Base-by-base conservation (phyloP, 1,140 invertebrate genomes). In the Belonocnema kinseyi region DNA sequence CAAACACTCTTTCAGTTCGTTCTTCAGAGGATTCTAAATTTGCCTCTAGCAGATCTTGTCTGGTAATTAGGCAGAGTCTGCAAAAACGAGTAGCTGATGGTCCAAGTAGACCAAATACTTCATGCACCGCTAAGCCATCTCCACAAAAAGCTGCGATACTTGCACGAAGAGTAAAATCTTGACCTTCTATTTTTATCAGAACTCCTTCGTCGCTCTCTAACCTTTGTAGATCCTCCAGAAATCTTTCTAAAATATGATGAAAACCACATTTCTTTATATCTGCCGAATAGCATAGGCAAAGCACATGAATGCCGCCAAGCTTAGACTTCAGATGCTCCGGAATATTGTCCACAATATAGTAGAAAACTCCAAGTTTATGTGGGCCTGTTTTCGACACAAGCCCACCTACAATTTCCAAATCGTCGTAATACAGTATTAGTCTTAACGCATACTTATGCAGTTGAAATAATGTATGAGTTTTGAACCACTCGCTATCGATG, bases 1-100 rank as follows among this genome's bases (percentile, higher is more conserved):
- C 40, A 53, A 26, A 78, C 13, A 71, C 8, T 19, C 53, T 12
- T 71, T 71, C 51, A 53, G 50, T 76, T 17, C 75, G 40, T 33
- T 76, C 61, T 19, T 16, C 50, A 52, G 21, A 61, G 13, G 3
- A 16, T 46, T 53, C 66, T 14, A 54, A 2, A 50, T 40, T 66
- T 19, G 19, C 70, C 10, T 8, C 2, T 58, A 76, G 74, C 11
- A 82, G 76, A 46, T 78, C 72, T 11, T 74, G 1, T 19, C 78
- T 74, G 6, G 11, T 54, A 40, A 75, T 77, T 50, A 26, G 50
- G 26, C 81, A 82, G 19, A 78, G 46, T 6, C 81, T 33, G 56
- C 83, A 84, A 78, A 84, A 82, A 21, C 46, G 5, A 46, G 82
- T 82, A 5, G 79, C 71, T 3, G 75, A 26, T 75, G 83, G 80